Base-by-base conservation (phyloP, 2,888 invertebrate genomes). In the Mesorhabditis spiculigera region DNA sequence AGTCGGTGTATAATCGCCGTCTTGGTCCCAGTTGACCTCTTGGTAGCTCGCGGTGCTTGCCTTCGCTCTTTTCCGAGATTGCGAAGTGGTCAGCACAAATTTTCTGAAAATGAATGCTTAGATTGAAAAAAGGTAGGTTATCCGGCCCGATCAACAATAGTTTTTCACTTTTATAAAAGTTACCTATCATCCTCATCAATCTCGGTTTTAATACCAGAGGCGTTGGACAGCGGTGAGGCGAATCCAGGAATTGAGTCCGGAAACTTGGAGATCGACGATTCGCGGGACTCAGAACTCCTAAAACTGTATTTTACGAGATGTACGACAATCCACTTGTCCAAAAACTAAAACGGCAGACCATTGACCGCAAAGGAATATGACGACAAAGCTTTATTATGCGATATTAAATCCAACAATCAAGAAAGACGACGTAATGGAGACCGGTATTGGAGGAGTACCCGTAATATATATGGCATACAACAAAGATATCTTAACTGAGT, bases 81-180 rank as follows among this genome's bases (percentile, higher is more conserved):
- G 50, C 8, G 58, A 10, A 13, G 10, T 50, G 58, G n/a, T n/a
- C 10, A 50, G 50, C 6, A 50, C 58, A n/a, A 50, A 50, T 50
- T 50, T 50, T 50, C 58, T 50, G n/a, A 50, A 50, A 50, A 50
- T 50, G 8, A 50, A 50, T 13, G 58, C 58, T n/a, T 50, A 50
- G n/a, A n/a, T n/a, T 50, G 58, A 50, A 10, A 50, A 28, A 28
- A 13, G 58, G 58, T n/a, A 13, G n/a, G 58, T n/a, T 50, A 13
- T 50, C 58, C 58, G n/a, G n/a, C n/a, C n/a, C n/a, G 8, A n/a
- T n/a, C 8, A n/a, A 13, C 8, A 50, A 50, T 13, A 50, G n/a
- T 13, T 50, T 13, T 50, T 50, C 58, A 50, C 2, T 50, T 50
- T 50, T 50, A n/a, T 50, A 50, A 13, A 50, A 13, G 8, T 50